Base-by-base conservation (phyloP, 2,797 vertebrate genomes). In the Myioborus melanocephalus region DNA sequence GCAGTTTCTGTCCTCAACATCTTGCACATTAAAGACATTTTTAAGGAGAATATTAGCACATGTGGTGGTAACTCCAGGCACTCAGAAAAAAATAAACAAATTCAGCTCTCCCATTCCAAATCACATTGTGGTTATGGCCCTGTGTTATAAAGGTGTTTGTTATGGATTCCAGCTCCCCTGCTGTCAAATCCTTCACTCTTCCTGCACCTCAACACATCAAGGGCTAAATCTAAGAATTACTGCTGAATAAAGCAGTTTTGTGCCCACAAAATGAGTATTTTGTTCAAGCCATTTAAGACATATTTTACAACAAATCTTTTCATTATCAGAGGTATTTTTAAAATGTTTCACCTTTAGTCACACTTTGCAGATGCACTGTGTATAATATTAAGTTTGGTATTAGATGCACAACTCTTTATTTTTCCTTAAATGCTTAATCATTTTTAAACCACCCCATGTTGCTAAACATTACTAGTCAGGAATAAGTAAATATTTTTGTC, bases 81-180 rank as follows among this genome's bases (percentile, higher is more conserved):
- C 34, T 34, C 34, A 72, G 49, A 41, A 63, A 91, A 86, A 91
- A 87, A 60, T 9, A 64, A 79, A 83, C 46, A 86, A 73, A 86
- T 86, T 89, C 83, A 90, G 39, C 53, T 95, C 63, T 82, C 59
- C 28, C 23, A 28, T 57, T 93, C 30, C 78, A 77, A 89, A 83
- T 78, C 81, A 68, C 39, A 83, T 75, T 28, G 59, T n/a, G 37
- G 24, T 57, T 89, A 72, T 30, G 70, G 27, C 76, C 59, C 89
- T 93, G 72, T 96, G 92, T 73, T 94, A 82, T 94, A 95, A 95
- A 90, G 52, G 77, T 92, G 59, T 82, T 95, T 95, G 32, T 68
- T 89, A 90, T 0, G 19, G 73, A 90, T 93, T 95, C 63, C 87
- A 93, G 35, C 53, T 73, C 57, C 26, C 70, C 87, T 82, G 68